Evolutionary conservation across 2,113 vertebrate genomes (phyloP).

Genomic region (Phrynocephalus versicolor): DNA sequence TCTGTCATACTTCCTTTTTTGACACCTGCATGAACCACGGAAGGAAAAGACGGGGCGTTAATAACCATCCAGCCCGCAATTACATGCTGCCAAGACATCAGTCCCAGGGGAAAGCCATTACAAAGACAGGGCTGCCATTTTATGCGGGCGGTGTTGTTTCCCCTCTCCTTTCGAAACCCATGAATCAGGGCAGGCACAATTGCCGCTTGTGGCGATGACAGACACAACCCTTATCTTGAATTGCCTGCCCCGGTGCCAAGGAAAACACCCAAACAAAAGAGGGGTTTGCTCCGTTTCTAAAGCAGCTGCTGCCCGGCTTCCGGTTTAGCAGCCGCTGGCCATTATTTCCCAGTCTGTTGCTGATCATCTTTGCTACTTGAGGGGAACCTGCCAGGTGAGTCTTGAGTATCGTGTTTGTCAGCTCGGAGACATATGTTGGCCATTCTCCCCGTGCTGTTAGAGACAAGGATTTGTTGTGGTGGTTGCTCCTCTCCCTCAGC

Average conservation of each 20-base stretch:
- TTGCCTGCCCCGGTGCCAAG: slow-evolving; percentile 29
- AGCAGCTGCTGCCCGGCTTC: slow-evolving; percentile 17
- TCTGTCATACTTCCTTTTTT: neutral
- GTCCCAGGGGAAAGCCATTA: neutral
- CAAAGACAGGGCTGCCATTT: neutral
- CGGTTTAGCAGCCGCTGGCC: slow-evolving; percentile 16
- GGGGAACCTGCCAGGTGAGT: neutral
- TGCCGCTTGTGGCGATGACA: slow-evolving; percentile 13
- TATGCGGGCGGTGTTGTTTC: rapidly evolving
- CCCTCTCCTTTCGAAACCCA: neutral
- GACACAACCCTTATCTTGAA: neutral
- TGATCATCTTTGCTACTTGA: neutral
- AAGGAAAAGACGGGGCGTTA: neutral
- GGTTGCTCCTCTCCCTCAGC: neutral
- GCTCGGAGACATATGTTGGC: neutral
- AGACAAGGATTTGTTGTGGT: neutral
- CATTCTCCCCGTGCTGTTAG: neutral
- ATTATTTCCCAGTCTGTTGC: neutral
- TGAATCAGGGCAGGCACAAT: neutral
- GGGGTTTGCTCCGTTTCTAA: neutral
- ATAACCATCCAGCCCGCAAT: neutral
- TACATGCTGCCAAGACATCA: neutral
- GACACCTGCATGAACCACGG: neutral
- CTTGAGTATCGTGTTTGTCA: neutral
- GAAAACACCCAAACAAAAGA: slow-evolving; percentile 26